These are phyloP conservation scores for Aphidius colemani DNA, from an alignment of 2,888 invertebrate species.

Conservation along the genomic window DNA sequence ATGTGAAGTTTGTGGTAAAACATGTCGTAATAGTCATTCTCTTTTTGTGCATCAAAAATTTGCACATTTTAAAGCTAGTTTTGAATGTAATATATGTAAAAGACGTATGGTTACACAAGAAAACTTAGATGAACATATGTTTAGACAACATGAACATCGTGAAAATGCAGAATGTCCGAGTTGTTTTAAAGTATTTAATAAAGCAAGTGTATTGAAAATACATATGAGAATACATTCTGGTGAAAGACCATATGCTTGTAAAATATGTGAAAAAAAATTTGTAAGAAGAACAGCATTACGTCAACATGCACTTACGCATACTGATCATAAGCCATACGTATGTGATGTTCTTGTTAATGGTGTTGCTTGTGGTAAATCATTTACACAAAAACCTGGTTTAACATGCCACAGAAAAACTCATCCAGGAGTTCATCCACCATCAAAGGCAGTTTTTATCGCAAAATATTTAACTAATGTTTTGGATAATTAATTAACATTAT, in stretches of 20 bases:
- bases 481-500: constrained; percentile 15
- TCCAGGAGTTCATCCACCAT: constrained; percentile 54
- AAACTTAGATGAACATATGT: constrained; percentile 58
- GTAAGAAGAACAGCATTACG: constrained; percentile 52
- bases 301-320: constrained; percentile 55
- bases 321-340: constrained; percentile 53
- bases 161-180: constrained; percentile 58
- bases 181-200: constrained; percentile 55
- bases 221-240: constrained; percentile 58
- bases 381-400: constrained; percentile 56
- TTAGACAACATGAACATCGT: constrained; percentile 54
- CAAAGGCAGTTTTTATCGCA: constrained; percentile 54
- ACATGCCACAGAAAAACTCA: constrained; percentile 57
- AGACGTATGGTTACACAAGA: constrained; percentile 59
- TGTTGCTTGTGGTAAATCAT: constrained; percentile 50
- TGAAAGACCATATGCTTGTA: constrained; percentile 52
- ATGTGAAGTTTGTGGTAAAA: constrained; percentile 54
- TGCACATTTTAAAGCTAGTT: constrained; percentile 56
- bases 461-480: constrained; percentile 51
- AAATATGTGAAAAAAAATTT: constrained; percentile 52
- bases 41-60: constrained; percentile 56
- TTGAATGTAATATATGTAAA: constrained; percentile 55
- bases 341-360: constrained; percentile 45
- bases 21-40: constrained; percentile 53
- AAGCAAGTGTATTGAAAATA: constrained; percentile 52